Conservation (phyloP, 2,113 vertebrate species). For the Seriola quinqueradiata region DNA sequence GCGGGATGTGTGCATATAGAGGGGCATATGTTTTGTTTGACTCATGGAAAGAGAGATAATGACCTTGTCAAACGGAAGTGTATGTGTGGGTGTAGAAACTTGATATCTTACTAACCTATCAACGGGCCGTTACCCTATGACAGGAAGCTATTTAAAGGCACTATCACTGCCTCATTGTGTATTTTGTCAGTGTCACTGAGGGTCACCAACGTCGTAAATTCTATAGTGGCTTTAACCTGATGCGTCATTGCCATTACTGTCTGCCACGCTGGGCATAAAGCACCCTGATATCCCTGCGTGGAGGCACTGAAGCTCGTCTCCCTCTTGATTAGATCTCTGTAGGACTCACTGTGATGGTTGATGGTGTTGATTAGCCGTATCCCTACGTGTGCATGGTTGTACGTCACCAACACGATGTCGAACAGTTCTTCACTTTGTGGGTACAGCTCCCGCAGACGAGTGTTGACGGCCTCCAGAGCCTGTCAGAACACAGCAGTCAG, state of each 20-base stretch:
- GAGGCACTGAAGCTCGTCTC: not conserved
- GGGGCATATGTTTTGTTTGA: not conserved
- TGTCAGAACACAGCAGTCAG: constrained; percentile 62
- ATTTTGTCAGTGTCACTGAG: not conserved
- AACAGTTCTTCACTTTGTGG: constrained; percentile 95
- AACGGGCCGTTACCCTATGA: not conserved
- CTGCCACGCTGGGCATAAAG: not conserved
- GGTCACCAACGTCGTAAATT: not conserved
- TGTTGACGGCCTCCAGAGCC: constrained; percentile 95
- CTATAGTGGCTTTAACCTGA: not conserved
- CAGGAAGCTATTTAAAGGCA: constrained; percentile 31
- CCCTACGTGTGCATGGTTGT: constrained; percentile 97
- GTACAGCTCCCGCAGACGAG: constrained; percentile 89
- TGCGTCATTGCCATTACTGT: not conserved
- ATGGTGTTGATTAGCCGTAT: constrained; percentile 98
- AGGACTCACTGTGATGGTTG: constrained; percentile 94
- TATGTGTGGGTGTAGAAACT: constrained; percentile 1
- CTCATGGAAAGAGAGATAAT: not conserved
- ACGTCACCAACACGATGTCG: constrained; percentile 96
- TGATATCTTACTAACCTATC: constrained; percentile 12
- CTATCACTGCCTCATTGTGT: not conserved
- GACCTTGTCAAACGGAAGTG: constrained; percentile 20
- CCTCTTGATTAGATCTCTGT: not conserved
- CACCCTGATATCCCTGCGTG: not conserved
- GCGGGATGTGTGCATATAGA: too few relatives aligned